phyloP scores from a whole-genome alignment of 2,797 vertebrate genomes.

The Sebastes minor region DNA sequence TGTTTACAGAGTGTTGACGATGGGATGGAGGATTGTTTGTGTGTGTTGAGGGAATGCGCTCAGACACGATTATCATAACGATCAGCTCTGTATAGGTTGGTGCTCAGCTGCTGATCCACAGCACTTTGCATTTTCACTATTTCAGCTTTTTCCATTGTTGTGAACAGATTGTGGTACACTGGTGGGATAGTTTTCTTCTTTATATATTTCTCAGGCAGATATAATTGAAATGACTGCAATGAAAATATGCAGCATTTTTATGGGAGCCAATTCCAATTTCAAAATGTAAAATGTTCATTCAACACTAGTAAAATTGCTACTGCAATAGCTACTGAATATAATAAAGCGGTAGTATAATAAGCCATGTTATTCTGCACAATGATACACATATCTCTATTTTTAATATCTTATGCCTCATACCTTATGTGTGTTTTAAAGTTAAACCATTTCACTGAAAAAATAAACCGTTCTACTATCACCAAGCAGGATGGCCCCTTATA shows the following conservation, averaged over 20 bases:
- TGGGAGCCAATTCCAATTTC: background rate
- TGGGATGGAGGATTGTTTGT: slow-evolving; percentile 1
- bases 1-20: slow-evolving; percentile 14
- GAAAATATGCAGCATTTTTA: background rate
- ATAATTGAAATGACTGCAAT: slow-evolving; percentile 7
- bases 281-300: background rate
- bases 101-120: background rate
- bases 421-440: background rate
- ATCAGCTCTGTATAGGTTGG: background rate
- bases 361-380: background rate
- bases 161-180: background rate
- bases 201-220: background rate
- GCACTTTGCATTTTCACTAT: background rate
- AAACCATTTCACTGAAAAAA: background rate
- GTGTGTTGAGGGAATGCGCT: background rate
- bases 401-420: background rate
- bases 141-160: background rate
- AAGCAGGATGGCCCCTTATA: background rate
- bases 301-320: background rate
- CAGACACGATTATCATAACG: slow-evolving; percentile 8
- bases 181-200: background rate
- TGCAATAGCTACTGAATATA: background rate
- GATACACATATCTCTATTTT: background rate
- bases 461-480: background rate
- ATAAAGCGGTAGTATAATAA: background rate